A percentile compares a stretch with the other conserved stretches of the same genome.
Conservation (phyloP, 2,113 vertebrate genomes). For the Coturnix japonica region DNA sequence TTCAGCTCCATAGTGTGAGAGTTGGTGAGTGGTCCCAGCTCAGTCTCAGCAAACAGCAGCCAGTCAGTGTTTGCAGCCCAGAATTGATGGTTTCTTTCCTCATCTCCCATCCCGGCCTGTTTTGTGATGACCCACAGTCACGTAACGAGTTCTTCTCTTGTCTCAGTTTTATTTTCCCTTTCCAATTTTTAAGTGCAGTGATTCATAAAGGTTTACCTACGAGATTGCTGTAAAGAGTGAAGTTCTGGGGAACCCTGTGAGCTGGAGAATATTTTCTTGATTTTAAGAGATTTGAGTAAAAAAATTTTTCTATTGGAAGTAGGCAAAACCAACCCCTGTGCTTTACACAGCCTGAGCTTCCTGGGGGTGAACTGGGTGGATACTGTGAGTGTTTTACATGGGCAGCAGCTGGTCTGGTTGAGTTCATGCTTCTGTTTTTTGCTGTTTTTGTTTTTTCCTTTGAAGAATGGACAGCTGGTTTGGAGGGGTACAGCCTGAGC, state of each 20-base stretch:
- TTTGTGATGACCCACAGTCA: not conserved
- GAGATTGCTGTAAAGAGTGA: not conserved
- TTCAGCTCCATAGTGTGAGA: not conserved
- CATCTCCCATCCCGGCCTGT: not conserved
- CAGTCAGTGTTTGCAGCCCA: not conserved
- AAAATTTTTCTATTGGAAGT: not conserved
- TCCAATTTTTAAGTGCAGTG: not conserved
- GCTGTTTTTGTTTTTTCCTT: not conserved
- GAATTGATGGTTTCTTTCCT: not conserved
- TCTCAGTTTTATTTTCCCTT: not conserved
- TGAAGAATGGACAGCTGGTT: constrained; percentile 89
- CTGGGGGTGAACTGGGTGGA: not conserved
- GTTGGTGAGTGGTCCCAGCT: not conserved
- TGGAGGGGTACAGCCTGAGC: constrained; percentile 95
- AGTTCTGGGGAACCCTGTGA: not conserved
- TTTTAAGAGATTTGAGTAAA: not conserved
- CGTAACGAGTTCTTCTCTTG: not conserved
- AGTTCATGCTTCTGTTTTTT: not conserved
- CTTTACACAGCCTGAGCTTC: not conserved
- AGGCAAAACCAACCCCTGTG: not conserved
- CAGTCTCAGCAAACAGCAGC: not conserved
- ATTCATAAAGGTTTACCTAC: not conserved
- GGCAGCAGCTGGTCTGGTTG: not conserved
- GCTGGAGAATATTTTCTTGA: not conserved
- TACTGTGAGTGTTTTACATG: not conserved